A percentile compares a stretch with the other conserved stretches of the same genome.
Conservation (phyloP, 2,113 vertebrate species). For the Callipepla squamata region DNA sequence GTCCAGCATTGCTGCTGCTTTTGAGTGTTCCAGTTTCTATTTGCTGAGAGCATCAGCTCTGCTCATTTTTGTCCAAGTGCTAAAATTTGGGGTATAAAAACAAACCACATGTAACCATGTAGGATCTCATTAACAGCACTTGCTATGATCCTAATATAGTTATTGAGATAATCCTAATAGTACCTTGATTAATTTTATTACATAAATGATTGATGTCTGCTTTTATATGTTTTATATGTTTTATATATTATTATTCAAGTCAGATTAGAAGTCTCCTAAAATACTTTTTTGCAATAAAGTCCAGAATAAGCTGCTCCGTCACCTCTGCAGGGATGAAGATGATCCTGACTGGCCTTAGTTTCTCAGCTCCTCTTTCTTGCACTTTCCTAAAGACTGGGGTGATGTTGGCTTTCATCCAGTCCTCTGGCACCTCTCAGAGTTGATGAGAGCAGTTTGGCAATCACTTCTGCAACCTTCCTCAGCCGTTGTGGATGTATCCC, state of each 20-base stretch:
- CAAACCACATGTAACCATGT: rapidly evolving
- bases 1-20: neutral
- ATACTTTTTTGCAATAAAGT: neutral
- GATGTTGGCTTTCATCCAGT: too few species aligned
- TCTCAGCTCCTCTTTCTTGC: too few species aligned
- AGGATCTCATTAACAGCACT: neutral
- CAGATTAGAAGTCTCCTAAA: neutral
- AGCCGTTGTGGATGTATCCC: neutral
- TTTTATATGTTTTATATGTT: neutral
- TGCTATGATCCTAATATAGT: neutral
- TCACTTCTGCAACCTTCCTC: too few species aligned
- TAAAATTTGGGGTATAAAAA: neutral
- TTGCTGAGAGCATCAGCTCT: neutral
- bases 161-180: neutral
- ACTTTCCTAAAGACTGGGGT: too few species aligned
- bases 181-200: neutral
- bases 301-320: too few species aligned
- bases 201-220: neutral
- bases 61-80: neutral
- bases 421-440: too few species aligned
- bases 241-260: too few species aligned
- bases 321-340: too few species aligned
- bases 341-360: too few species aligned
- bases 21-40: neutral
- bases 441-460: too few species aligned